Percentiles rank a stretch among this genome's conserved stretches.
phyloP scores from a whole-genome alignment of 2,888 invertebrate genomes.

The Lasioglossum marginatum region DNA sequence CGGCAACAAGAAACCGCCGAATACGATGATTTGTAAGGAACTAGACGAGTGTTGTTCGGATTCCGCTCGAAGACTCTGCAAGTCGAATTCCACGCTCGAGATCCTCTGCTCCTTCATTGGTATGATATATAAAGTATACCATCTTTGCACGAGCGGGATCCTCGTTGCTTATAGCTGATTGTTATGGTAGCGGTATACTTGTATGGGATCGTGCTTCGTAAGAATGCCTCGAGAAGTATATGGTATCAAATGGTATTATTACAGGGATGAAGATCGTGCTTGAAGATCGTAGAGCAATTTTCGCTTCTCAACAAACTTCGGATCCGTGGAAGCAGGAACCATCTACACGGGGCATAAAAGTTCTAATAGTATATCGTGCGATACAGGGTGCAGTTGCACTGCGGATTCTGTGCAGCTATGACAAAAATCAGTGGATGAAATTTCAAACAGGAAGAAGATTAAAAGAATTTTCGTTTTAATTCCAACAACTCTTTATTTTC shows the following conservation, averaged over 20 bases:
- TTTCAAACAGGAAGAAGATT: too few species aligned
- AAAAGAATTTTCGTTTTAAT: too few species aligned
- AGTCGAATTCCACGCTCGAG: conserved; percentile 41
- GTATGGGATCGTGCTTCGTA: neutral
- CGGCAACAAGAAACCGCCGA: conserved; percentile 41
- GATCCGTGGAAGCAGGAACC: too few species aligned
- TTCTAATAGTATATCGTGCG: neutral
- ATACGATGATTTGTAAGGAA: conserved; percentile 62
- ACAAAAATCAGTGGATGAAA: too few species aligned
- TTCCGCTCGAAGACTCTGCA: conserved; percentile 25
- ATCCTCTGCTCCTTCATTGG: neutral
- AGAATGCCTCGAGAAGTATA: neutral
- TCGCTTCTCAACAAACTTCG: neutral
- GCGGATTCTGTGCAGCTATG: too few species aligned
- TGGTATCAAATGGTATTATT: neutral
- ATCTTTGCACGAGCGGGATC: neutral
- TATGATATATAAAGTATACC: neutral
- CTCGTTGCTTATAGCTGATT: conserved; percentile 22
- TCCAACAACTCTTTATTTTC: neutral
- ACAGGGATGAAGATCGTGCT: neutral
- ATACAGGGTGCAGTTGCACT: too few species aligned
- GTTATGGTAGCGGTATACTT: neutral
- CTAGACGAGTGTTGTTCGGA: conserved; percentile 37
- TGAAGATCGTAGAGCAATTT: neutral
- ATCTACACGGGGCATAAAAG: too few species aligned